A percentile compares a stretch with the other conserved stretches of the same genome.
These are phyloP conservation scores for Phyllotis vaccarum DNA, from an alignment of 2,797 vertebrate genomes.

Conservation along the genomic window DNA sequence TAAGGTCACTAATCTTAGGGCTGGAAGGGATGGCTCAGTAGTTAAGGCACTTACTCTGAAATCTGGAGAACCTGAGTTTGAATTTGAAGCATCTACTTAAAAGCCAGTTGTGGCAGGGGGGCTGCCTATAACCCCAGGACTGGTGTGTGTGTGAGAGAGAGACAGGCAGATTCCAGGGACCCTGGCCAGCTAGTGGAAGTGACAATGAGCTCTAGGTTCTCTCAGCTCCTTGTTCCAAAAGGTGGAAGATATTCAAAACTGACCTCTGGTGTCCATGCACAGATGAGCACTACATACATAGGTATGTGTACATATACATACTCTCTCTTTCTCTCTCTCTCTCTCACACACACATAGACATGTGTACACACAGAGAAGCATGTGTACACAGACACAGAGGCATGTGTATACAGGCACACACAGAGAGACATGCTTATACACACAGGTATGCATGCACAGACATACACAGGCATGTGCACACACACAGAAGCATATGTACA, in stretches of 20 bases:
- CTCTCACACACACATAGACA: too few species aligned
- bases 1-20: not conserved
- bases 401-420: not conserved
- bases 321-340: too few species aligned
- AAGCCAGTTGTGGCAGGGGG: not conserved
- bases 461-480: not conserved
- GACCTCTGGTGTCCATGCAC: not conserved
- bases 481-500: not conserved
- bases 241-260: not conserved
- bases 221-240: not conserved
- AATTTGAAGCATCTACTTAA: not conserved
- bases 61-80: not conserved
- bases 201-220: not conserved
- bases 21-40: not conserved
- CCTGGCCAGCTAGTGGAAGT: not conserved
- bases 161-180: not conserved
- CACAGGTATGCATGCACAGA: not conserved
- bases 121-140: not conserved
- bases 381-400: too few species aligned
- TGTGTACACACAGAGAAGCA: not conserved
- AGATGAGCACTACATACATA: not conserved
- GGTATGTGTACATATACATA: not conserved
- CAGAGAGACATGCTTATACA: too few species aligned
- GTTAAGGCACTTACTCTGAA: not conserved
- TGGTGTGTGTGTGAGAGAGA: not conserved